A percentile compares a stretch with the other conserved stretches of the same genome.
These are phyloP conservation scores for Echinops telfairi DNA, from an alignment of 2,113 vertebrate species.

Conservation along the genomic window DNA sequence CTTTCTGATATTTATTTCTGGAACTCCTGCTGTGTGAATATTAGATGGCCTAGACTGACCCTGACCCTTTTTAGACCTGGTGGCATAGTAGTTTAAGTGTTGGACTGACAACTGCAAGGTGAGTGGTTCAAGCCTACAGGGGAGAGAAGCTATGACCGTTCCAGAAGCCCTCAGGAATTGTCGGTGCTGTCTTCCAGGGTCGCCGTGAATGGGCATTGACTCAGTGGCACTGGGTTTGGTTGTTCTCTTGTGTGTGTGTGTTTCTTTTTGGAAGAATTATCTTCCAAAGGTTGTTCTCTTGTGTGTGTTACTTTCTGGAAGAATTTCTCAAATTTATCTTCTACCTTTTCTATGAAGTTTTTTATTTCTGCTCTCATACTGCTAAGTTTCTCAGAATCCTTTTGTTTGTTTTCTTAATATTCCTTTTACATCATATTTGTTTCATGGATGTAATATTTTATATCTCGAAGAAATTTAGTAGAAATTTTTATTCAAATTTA, in stretches of 20 bases:
- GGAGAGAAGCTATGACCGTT: no score
- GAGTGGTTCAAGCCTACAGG: no score
- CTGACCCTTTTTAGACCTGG: no score
- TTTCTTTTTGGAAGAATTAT: not conserved
- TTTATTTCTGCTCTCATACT: not conserved
- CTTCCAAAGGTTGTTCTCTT: no score
- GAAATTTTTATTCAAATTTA: not conserved
- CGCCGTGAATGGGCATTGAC: no score
- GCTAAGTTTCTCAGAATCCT: conserved; percentile 3
- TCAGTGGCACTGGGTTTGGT: no score
- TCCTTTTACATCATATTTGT: not conserved
- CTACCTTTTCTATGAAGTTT: not conserved
- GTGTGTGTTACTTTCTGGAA: not conserved
- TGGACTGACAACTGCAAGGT: no score
- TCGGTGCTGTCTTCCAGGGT: no score
- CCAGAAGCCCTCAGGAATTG: no score
- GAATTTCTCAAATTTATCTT: not conserved
- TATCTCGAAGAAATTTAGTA: not conserved
- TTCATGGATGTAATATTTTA: not conserved
- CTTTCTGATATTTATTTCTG: not conserved
- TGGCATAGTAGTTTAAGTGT: no score
- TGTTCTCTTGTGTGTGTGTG: not conserved
- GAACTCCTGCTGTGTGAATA: not conserved
- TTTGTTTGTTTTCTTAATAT: not conserved
- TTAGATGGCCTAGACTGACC: no score